These are phyloP conservation scores for Delphinus delphis DNA, from an alignment of 2,113 vertebrate species.

Conservation along the genomic window DNA sequence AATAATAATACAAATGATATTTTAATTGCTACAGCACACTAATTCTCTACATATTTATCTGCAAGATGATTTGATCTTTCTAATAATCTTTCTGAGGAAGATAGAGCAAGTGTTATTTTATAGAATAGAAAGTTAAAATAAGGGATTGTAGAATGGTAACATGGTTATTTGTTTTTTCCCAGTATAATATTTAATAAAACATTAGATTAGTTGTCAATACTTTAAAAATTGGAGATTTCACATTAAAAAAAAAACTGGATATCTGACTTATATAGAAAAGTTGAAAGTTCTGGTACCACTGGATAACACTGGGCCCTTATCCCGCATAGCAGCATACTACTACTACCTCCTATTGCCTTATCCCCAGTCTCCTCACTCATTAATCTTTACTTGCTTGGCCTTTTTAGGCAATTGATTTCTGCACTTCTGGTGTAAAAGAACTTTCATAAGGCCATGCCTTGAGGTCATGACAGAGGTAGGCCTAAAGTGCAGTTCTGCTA, in stretches of 20 bases:
- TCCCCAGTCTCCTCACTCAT: background rate
- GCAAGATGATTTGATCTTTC: background rate
- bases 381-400: background rate
- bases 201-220: background rate
- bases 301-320: background rate
- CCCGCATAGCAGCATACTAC: rapidly evolving
- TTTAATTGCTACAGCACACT: background rate
- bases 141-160: background rate
- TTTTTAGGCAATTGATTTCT: background rate
- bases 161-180: background rate
- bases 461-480: background rate
- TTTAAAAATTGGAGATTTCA: background rate
- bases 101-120: background rate
- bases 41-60: background rate
- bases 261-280: background rate
- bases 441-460: background rate
- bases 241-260: background rate
- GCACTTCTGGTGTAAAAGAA: background rate
- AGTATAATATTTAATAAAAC: constrained; percentile 24
- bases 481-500: background rate
- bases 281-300: background rate
- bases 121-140: constrained; percentile 1
- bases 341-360: background rate
- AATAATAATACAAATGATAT: background rate
- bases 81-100: constrained; percentile 15